Evolutionary conservation across 1,140 invertebrate genomes (phyloP).

Genomic region (Leptopilina boulardi): DNA sequence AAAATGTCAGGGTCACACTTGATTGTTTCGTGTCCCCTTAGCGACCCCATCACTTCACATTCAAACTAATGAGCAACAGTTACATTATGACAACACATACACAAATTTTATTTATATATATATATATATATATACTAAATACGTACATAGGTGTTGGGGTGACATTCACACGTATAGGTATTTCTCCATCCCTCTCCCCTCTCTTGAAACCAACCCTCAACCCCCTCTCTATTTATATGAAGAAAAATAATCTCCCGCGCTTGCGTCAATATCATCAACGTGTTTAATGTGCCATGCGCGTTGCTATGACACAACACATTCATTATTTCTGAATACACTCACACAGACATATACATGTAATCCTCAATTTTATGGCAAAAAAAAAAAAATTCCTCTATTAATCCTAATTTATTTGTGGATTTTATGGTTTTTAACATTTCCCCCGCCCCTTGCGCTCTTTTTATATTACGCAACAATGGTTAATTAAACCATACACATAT

Average conservation of each 20-base stretch:
- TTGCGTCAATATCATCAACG: neutral
- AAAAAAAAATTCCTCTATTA: too few relatives aligned
- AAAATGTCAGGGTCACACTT: conserved; percentile 8
- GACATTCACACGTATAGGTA: neutral
- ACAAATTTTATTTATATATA: neutral
- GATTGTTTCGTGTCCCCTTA: neutral
- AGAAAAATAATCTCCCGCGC: conserved; percentile 37
- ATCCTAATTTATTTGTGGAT: too few relatives aligned
- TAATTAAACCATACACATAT: too few relatives aligned
- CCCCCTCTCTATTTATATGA: conserved; percentile 5
- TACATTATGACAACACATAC: neutral
- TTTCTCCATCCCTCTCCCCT: conserved; percentile 41
- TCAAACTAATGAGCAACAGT: conserved; percentile 4
- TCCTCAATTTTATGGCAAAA: neutral
- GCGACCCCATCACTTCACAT: neutral
- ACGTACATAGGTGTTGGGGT: too few relatives aligned
- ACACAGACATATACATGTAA: too few relatives aligned
- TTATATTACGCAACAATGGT: too few relatives aligned
- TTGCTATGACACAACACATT: neutral
- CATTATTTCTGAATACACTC: neutral
- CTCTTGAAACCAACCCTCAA: neutral
- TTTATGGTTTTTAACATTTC: too few relatives aligned
- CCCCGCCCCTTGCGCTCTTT: too few relatives aligned
- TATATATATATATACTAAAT: too few relatives aligned
- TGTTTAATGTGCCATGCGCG: neutral